Percentiles rank a stretch among this genome's conserved stretches.
These are phyloP conservation scores for Cerastoderma edule DNA, from an alignment of 2,888 invertebrate genomes.

Conservation along the genomic window DNA sequence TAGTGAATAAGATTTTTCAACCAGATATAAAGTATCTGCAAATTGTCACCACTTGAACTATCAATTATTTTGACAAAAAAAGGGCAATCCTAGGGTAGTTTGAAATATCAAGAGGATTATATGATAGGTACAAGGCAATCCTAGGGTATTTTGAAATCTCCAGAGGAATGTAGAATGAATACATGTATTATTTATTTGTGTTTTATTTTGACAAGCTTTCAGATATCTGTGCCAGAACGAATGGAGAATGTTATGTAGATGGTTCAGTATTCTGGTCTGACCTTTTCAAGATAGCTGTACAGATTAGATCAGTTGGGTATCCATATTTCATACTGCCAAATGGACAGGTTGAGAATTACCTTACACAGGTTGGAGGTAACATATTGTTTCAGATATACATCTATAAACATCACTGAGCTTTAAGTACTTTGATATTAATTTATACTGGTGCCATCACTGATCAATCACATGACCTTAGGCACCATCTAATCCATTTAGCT, in stretches of 20 bases:
- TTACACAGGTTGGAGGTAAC: conserved; percentile 7
- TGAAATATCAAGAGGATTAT: neutral
- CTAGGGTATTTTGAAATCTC: neutral
- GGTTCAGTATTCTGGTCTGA: conserved; percentile 23
- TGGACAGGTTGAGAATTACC: neutral
- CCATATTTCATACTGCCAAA: conserved; percentile 8
- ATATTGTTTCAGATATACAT: neutral
- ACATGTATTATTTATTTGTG: neutral
- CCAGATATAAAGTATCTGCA: neutral
- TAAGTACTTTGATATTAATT: neutral
- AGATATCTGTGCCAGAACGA: conserved; percentile 36
- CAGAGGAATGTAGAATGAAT: neutral
- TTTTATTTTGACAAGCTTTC: neutral
- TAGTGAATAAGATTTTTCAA: too few relatives aligned
- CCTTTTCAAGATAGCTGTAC: conserved; percentile 16
- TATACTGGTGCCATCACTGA: neutral
- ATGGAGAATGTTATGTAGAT: conserved; percentile 35
- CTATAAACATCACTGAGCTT: neutral
- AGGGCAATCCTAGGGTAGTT: neutral
- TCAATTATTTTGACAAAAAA: neutral
- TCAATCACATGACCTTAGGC: neutral
- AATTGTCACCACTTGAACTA: neutral
- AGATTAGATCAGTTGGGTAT: conserved; percentile 6
- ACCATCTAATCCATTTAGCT: neutral
- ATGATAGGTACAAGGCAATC: neutral